phyloP scores from a whole-genome alignment of 1,140 invertebrate genomes.

The Anadara kagoshimensis region DNA sequence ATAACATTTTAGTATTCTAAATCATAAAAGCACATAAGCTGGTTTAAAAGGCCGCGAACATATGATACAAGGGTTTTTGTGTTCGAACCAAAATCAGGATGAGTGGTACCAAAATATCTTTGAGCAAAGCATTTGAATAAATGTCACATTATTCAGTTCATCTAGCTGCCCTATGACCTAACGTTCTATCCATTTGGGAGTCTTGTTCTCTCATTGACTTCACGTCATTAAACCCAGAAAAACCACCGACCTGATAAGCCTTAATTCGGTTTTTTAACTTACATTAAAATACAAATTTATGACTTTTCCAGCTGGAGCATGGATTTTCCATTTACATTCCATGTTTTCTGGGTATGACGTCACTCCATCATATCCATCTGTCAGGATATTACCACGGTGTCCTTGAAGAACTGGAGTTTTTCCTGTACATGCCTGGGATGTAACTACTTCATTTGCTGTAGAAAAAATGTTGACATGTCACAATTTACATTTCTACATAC shows the following conservation, averaged over 20 bases:
- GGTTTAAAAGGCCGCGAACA: no score
- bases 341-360: conserved; percentile 38
- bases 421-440: conserved; percentile 27
- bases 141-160: background rate
- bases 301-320: conserved; percentile 41
- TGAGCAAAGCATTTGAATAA: background rate
- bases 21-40: no score
- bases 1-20: no score
- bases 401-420: background rate
- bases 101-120: background rate
- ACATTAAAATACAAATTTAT: conserved; percentile 42
- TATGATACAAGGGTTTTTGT: background rate
- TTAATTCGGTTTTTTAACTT: background rate
- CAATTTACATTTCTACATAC: no score
- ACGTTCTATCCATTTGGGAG: background rate
- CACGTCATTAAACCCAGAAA: background rate
- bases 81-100: background rate
- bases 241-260: background rate
- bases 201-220: background rate
- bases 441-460: background rate
- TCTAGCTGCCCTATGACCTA: background rate
- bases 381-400: conserved; percentile 14
- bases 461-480: no score
- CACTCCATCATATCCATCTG: conserved; percentile 38
- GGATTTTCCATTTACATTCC: conserved; percentile 45